Base-by-base conservation (phyloP, 2,797 vertebrate genomes). In the Salarias fasciatus region DNA sequence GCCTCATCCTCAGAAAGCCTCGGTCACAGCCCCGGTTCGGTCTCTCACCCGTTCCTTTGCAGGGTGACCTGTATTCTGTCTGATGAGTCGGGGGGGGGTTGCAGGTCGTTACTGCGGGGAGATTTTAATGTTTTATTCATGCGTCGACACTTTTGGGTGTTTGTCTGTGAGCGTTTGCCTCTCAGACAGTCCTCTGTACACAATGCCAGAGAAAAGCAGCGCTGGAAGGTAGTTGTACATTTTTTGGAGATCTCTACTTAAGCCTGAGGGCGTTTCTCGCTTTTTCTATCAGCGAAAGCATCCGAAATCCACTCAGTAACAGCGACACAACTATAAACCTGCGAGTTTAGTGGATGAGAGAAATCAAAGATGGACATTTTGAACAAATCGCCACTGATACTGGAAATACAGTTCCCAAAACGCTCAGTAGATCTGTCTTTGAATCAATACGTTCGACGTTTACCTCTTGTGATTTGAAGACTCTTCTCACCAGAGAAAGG, bases 111-210 rank as follows among this genome's bases (percentile, higher is more conserved):
- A n/a, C 43, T 11, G 14, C 36, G 29, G 50, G 53, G 65, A 58
- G 24, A 51, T 57, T 42, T 53, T 57, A 15, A 69, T 79, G 66
- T 76, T 86, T 87, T 80, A 83, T 86, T 86, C 69, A 85, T 69
- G 42, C 31, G 5, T 58, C 18, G 29, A 24, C 48, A 15, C 36
- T 56, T 65, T 33, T 44, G 53, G 53, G 41, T 54, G 41, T 60
- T 67, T 59, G 24, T 65, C 31, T 68, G 36, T 49, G 43, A 33
- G 40, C 29, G 18, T 51, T 67, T 56, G 33, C 24, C 29, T 64
- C 10, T 11, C 36, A 62, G 31, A 33, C 9, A 36, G 33, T 51
- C 37, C 41, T 49, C 40, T 14, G 8, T 38, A 51, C 33, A 15
- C 10, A 24, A 2, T 0, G 24, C 18, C 28, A 5, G 15, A 4